Evolutionary conservation across 2,888 invertebrate genomes (phyloP).

Genomic region (Ophioninae sp.): DNA sequence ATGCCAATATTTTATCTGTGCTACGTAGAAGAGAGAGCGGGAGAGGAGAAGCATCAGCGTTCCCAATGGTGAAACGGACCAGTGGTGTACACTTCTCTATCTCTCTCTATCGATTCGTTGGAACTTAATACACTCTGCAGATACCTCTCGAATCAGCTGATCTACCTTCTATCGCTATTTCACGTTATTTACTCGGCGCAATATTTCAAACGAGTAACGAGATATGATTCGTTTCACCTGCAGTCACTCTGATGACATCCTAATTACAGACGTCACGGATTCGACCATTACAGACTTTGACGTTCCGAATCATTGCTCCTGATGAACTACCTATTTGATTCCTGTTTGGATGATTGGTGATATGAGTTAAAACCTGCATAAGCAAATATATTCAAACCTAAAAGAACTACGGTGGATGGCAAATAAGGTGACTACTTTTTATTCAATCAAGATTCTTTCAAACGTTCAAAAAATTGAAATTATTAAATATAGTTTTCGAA

Average conservation of each 20-base stretch:
- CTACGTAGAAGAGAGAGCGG: not conserved
- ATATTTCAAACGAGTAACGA: slow-evolving; percentile 7
- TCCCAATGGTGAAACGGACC: slow-evolving; percentile 41
- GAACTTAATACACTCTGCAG: slow-evolving; percentile 54
- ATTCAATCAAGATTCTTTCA: too few relatives aligned
- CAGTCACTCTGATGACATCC: slow-evolving; percentile 11
- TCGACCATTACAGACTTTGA: too few relatives aligned
- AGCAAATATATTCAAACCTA: too few relatives aligned
- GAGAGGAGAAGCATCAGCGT: slow-evolving; percentile 29
- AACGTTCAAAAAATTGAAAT: too few relatives aligned
- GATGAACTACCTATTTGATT: too few relatives aligned
- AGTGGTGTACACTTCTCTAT: slow-evolving; percentile 28
- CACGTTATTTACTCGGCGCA: slow-evolving; percentile 1
- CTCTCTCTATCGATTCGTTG: slow-evolving; percentile 58
- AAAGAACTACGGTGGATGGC: too few relatives aligned
- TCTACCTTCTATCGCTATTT: slow-evolving; percentile 13
- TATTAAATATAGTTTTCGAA: too few relatives aligned
- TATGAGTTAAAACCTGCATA: too few relatives aligned
- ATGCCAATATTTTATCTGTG: slow-evolving; percentile 64
- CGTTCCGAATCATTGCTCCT: too few relatives aligned
- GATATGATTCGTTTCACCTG: slow-evolving; percentile 31
- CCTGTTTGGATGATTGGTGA: too few relatives aligned
- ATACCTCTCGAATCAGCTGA: slow-evolving; percentile 51
- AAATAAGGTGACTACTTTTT: too few relatives aligned
- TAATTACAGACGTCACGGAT: too few relatives aligned